These are phyloP conservation scores for Hapalemur alaotrensis DNA, from an alignment of 2,797 vertebrate genomes.

Conservation along the genomic window DNA sequence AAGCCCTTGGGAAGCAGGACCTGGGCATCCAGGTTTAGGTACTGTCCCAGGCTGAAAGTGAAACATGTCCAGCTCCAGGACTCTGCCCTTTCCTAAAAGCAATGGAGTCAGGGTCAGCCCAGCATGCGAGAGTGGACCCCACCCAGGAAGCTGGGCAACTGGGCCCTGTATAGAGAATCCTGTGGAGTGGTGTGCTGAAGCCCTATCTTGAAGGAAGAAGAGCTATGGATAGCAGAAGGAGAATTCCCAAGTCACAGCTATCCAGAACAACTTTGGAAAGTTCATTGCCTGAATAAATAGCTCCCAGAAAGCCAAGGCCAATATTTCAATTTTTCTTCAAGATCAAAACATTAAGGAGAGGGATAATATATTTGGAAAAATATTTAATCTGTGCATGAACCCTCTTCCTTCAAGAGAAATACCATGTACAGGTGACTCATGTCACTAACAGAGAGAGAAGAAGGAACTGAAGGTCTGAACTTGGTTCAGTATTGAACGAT, in stretches of 20 bases:
- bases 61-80: background rate
- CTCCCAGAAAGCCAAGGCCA: background rate
- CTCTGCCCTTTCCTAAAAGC: background rate
- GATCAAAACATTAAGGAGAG: slow-evolving; percentile 12
- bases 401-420: background rate
- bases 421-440: background rate
- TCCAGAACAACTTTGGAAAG: background rate
- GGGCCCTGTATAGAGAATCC: background rate
- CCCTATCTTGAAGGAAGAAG: background rate
- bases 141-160: background rate
- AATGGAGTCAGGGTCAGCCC: background rate
- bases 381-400: background rate
- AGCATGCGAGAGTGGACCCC: background rate
- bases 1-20: background rate
- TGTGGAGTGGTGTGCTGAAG: background rate
- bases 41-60: background rate
- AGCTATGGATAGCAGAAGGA: background rate
- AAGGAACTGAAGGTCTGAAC: background rate
- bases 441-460: background rate
- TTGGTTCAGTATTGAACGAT: background rate
- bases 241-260: background rate
- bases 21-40: background rate
- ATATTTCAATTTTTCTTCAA: background rate
- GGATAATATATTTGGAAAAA: background rate
- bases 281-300: background rate